Evolutionary conservation across 1,140 invertebrate species (phyloP), one percentile per base, ranked within the genome.

Genomic region (Goniozus legneri): DNA sequence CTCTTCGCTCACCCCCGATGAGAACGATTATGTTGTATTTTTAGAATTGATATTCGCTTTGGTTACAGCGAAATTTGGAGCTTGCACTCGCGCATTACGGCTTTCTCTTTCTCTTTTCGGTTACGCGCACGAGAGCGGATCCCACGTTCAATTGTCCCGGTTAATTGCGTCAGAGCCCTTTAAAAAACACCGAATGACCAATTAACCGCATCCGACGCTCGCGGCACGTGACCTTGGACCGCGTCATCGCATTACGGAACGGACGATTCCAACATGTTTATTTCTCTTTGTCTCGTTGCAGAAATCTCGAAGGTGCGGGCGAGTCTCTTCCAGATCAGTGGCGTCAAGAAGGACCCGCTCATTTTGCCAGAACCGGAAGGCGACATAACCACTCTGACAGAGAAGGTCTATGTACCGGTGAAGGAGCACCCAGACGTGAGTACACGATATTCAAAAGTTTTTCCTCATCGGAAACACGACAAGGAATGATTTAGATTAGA

Each of bases 381-480:
- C 32, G 84, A 91, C 60, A 80, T 92, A 56, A 88, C 91, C 47
- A 92, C 92, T 64, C 83, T 95, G 59, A 92, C 92, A 77, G 97
- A 99, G 82, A 99, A 99, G 86, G 91, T 99, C 63, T 99, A 95
- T 80, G 95, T 99, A 67, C 97, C 97, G 75, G 92, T 97, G 56
- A 97, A 98, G 84, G 95, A 99, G 77, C 92, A 98, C 79, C 97
- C 97, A 81, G 97, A 99, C 75, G 97, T 99, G 83, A 95, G 91
- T 92, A n/a, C n/a, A n/a, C n/a, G n/a, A n/a, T n/a, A n/a, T n/a
- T n/a, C n/a, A n/a, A n/a, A n/a, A n/a, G n/a, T n/a, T n/a, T n/a
- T n/a, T n/a, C n/a, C n/a, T n/a, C n/a, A n/a, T n/a, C n/a, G n/a
- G n/a, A n/a, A n/a, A n/a, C n/a, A n/a, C n/a, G n/a, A n/a, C n/a